These are phyloP conservation scores for Parazoanthus darwini DNA, from an alignment of 92 coral and sea anemone genomes.

Conservation along the genomic window DNA sequence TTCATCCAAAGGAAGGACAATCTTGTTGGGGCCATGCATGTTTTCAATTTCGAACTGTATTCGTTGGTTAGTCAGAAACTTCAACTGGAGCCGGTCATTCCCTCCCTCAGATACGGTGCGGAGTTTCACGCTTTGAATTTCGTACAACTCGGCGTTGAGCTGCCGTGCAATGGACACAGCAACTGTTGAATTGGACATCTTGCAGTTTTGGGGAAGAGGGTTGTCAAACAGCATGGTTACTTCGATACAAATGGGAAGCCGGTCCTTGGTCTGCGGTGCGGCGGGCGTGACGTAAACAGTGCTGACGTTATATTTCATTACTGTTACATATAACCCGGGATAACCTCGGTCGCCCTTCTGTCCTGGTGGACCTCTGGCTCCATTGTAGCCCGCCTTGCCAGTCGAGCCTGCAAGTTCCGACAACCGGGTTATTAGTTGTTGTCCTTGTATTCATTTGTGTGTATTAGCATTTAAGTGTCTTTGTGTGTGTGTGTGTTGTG, in stretches of 20 bases:
- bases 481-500: not conserved
- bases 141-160: not conserved
- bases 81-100: not conserved
- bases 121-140: conserved; percentile 2
- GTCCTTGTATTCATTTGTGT: no score
- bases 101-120: not conserved
- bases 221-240: no score
- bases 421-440: not conserved
- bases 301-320: not conserved
- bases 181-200: not conserved
- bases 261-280: not conserved
- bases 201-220: no score
- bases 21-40: not conserved
- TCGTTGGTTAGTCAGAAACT: no score
- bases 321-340: no score
- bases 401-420: not conserved
- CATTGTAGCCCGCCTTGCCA: not conserved
- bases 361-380: not conserved
- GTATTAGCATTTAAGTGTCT: not conserved
- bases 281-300: not conserved
- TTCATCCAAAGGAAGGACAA: not conserved
- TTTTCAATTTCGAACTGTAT: no score
- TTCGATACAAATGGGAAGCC: no score
- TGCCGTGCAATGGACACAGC: not conserved
- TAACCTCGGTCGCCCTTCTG: not conserved